Evolutionary conservation across 2,113 vertebrate genomes (phyloP).

Genomic region (Triplophysa tibetana): DNA sequence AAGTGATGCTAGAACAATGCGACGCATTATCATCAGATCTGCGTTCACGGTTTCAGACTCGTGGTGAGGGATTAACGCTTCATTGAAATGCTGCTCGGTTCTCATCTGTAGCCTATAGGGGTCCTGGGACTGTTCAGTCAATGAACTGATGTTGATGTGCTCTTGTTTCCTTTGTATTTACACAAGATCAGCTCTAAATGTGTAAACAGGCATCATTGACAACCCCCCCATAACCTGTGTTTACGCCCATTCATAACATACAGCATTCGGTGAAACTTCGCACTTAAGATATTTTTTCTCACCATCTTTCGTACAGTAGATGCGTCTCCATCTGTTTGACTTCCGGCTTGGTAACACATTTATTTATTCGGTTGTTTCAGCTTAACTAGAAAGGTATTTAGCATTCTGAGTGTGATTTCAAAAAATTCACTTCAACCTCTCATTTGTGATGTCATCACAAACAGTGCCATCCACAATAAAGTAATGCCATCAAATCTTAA

Average conservation of each 20-base stretch:
- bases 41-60: conserved; percentile 26
- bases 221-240: not conserved
- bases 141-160: conserved; percentile 41
- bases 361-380: not conserved
- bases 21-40: conserved; percentile 58
- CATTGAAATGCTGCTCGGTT: not conserved
- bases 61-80: conserved; percentile 48
- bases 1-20: conserved; percentile 60
- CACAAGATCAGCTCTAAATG: not conserved
- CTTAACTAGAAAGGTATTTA: not conserved
- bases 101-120: not conserved
- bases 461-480: not conserved
- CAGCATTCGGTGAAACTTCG: not conserved
- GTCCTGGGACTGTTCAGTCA: conserved; percentile 3
- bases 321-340: conserved; percentile 11
- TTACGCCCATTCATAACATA: not conserved
- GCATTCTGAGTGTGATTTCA: not conserved
- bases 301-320: not conserved
- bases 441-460: not conserved
- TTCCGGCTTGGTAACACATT: not conserved
- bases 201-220: conserved; percentile 22
- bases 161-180: conserved; percentile 38
- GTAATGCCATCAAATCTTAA: too few relatives aligned
- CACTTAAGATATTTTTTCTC: not conserved
- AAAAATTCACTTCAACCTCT: not conserved